A percentile compares a stretch with the other conserved stretches of the same genome.
phyloP scores from a whole-genome alignment of 2,797 vertebrate genomes.

The Glyptemys insculpta region DNA sequence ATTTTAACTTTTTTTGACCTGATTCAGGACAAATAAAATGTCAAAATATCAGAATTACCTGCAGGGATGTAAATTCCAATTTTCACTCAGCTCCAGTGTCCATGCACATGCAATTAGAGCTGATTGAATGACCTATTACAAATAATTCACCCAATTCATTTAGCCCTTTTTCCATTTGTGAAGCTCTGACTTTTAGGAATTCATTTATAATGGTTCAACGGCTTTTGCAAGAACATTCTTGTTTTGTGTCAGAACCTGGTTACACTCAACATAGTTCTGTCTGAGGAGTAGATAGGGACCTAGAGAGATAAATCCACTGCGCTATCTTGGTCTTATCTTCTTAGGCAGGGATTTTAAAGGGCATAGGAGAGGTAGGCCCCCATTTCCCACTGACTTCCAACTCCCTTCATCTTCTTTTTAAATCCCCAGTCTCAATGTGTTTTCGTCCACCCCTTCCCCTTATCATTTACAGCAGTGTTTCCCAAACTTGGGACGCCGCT shows the following conservation, averaged over 20 bases:
- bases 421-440: constrained; percentile 15
- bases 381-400: constrained; percentile 53
- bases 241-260: not conserved
- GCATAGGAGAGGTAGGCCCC: not conserved
- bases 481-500: too few species aligned
- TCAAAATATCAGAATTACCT: not conserved
- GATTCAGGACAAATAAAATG: not conserved
- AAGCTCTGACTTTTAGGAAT: constrained; percentile 18
- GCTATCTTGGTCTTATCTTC: constrained; percentile 19
- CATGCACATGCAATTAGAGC: not conserved
- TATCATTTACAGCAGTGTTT: not conserved
- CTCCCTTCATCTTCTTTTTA: constrained; percentile 26
- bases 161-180: rapidly evolving
- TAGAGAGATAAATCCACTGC: not conserved
- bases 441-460: constrained; percentile 52
- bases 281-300: rapidly evolving
- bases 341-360: rapidly evolving
- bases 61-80: rapidly evolving
- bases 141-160: not conserved
- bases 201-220: not conserved
- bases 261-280: not conserved
- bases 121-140: not conserved
- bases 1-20: not conserved
- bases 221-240: not conserved
- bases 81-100: not conserved